Evolutionary conservation across 2,888 invertebrate species (phyloP), one percentile per base, ranked within the genome.

Genomic region (Eupithecia vulgata): DNA sequence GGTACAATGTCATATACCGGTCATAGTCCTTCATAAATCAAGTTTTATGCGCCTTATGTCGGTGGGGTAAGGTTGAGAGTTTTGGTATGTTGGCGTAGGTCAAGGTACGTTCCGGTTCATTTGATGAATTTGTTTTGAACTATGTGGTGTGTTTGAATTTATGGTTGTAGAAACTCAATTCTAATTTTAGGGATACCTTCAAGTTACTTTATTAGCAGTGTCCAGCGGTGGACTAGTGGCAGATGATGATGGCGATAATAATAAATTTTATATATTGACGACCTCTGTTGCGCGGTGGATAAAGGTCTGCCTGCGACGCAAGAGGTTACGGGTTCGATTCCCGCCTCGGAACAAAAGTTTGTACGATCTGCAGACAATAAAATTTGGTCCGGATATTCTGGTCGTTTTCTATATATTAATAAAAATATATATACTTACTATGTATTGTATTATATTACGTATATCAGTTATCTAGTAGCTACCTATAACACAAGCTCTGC

Each of bases 1-100:
- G 72, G 74, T 68, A 76, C 72, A 67, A 71, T 71, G 74, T 72
- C 77, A 64, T 71, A 71, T 59, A 64, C 70, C 77, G 45, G 61
- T 67, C 73, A n/a, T 48, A 67, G 73, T 71, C 68, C 77, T 67
- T 72, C 67, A 74, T 74, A 72, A 76, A 77, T 77, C 77, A 75
- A 64, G 30, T 67, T 75, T 48, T 71, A 12, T 73, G 5, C 12
- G 35, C 25, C 48, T 48, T 74, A 74, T 72, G 25, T 70, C 48
- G 12, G 35, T 52, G 70, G 57, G 6, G 42, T 76, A 76, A 72
- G 68, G 77, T 69, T 69, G 59, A 71, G 25, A 65, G 42, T 77
- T 21, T 17, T 17, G 68, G 57, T 72, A 59, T 40, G 48, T 76
- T 76, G 75, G 45, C 72, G 35, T 68, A 79, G 79, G 79, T 79